Conservation (phyloP, 2,113 vertebrate species). For the Typhlomys cinereus region DNA sequence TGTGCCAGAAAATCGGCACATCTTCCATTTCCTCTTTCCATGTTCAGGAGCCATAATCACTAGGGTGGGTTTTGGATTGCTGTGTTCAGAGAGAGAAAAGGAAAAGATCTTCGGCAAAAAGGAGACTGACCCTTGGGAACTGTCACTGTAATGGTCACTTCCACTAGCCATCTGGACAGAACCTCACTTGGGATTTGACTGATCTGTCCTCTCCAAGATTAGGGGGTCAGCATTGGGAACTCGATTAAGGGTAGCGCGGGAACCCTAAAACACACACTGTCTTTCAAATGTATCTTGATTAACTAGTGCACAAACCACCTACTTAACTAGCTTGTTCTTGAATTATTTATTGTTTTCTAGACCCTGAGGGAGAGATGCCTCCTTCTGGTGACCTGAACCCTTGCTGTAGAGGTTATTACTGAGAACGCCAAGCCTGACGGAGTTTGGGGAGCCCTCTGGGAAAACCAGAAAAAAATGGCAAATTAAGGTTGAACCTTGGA, state of each 20-base stretch:
- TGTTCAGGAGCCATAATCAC: conserved; percentile 8
- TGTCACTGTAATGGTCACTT: not conserved
- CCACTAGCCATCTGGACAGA: fast-evolving
- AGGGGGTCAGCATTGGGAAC: too few species aligned
- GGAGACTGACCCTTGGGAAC: not conserved
- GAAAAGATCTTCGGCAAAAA: not conserved
- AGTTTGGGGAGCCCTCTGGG: not conserved
- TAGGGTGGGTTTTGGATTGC: not conserved
- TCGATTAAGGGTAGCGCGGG: not conserved
- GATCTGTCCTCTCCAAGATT: not conserved
- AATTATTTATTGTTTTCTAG: conserved; percentile 42
- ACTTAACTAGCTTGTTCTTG: conserved; percentile 40
- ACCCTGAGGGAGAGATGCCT: not conserved
- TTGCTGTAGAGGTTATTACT: not conserved
- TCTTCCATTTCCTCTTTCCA: not conserved
- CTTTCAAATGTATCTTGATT: not conserved
- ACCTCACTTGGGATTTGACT: not conserved
- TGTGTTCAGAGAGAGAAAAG: not conserved
- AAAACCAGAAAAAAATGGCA: not conserved
- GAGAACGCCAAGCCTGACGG: not conserved
- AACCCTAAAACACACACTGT: not conserved
- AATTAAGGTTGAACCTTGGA: not conserved
- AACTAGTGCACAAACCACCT: not conserved
- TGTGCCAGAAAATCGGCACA: fast-evolving
- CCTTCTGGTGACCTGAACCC: not conserved